Evolutionary conservation across 2,797 vertebrate genomes (phyloP).

Genomic region (Xenops minutus): DNA sequence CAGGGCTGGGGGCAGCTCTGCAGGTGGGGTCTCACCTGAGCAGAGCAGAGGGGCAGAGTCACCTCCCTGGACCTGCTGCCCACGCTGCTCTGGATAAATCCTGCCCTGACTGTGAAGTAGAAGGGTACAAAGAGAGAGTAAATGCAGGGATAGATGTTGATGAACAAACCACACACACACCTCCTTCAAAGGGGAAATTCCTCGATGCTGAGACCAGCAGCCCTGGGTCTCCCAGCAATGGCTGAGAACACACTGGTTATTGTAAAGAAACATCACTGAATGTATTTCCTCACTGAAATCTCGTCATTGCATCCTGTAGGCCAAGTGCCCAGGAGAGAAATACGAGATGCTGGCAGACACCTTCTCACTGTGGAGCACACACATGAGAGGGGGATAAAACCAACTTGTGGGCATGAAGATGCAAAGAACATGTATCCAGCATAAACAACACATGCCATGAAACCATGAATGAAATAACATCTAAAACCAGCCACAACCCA

Average conservation of each 20-base stretch:
- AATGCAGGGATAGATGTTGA: not conserved
- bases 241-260: not conserved
- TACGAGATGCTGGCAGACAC: not conserved
- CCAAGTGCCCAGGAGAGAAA: not conserved
- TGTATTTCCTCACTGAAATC: not conserved
- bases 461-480: not conserved
- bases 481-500: not conserved
- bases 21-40: not conserved
- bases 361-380: not conserved
- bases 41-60: not conserved
- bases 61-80: not conserved
- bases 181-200: not conserved
- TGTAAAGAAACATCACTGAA: not conserved
- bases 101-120: not conserved
- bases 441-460: not conserved
- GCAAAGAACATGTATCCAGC: not conserved
- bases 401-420: not conserved
- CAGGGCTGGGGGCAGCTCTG: not conserved
- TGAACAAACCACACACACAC: not conserved
- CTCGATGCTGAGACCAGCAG: not conserved
- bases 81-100: not conserved
- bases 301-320: not conserved
- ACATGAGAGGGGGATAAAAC: accelerated
- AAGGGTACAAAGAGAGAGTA: not conserved
- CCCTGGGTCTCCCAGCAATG: not conserved